phyloP scores from a whole-genome alignment of 2,888 invertebrate genomes.

The Eilema depressum region DNA sequence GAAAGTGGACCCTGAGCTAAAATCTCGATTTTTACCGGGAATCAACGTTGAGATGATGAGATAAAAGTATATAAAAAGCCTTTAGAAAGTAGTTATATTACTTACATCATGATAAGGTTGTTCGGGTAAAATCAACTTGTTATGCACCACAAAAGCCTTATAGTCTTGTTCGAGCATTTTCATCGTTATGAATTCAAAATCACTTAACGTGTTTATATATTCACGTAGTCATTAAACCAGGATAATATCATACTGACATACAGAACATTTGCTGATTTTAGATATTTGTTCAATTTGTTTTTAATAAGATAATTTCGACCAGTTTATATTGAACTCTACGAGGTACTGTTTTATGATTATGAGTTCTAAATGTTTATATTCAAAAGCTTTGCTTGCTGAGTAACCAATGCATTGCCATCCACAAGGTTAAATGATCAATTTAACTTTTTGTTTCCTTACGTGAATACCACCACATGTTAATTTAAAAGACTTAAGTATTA shows the following conservation, averaged over 20 bases:
- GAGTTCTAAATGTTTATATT: no score
- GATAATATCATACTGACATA: constrained; percentile 11
- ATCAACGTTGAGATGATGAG: no score
- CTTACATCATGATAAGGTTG: constrained; percentile 67
- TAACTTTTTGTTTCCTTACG: neutral
- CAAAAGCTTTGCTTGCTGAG: neutral
- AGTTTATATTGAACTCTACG: constrained; percentile 10
- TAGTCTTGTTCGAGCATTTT: constrained; percentile 28
- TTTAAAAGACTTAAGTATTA: neutral
- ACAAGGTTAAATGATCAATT: neutral
- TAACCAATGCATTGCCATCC: neutral
- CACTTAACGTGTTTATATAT: neutral
- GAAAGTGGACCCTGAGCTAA: neutral
- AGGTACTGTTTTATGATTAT: constrained; percentile 23
- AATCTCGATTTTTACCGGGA: neutral
- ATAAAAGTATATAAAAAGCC: neutral
- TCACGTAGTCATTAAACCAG: constrained; percentile 21
- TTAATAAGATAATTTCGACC: constrained; percentile 11
- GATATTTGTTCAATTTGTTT: constrained; percentile 18
- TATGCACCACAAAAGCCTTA: constrained; percentile 31
- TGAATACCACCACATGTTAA: neutral
- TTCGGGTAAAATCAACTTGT: constrained; percentile 53
- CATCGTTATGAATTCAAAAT: constrained; percentile 2
- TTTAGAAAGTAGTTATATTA: no score
- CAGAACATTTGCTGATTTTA: constrained; percentile 20